These are phyloP conservation scores for Ceryle rudis DNA, from an alignment of 2,797 vertebrate genomes.

Conservation along the genomic window DNA sequence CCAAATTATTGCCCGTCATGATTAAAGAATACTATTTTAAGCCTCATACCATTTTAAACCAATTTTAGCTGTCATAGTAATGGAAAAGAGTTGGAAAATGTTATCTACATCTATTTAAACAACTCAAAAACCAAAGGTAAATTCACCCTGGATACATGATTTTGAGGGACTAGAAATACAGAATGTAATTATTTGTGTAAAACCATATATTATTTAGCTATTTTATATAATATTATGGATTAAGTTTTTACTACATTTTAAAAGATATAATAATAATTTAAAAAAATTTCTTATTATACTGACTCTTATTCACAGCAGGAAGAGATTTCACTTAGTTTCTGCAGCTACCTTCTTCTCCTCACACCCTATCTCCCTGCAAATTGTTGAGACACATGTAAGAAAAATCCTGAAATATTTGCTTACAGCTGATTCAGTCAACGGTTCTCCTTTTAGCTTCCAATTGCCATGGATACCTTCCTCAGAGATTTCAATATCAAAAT, in stretches of 20 bases:
- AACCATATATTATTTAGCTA: background rate
- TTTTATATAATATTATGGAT: background rate
- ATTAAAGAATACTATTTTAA: background rate
- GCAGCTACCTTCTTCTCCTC: background rate
- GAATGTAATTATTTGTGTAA: background rate
- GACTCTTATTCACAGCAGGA: background rate
- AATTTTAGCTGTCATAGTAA: background rate
- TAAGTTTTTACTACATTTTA: background rate
- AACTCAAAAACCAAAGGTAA: background rate
- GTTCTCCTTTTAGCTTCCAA: slow-evolving; percentile 96
- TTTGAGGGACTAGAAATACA: background rate
- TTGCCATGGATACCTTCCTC: slow-evolving; percentile 91
- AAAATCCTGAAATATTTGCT: slow-evolving; percentile 72
- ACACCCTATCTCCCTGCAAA: background rate
- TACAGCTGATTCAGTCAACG: slow-evolving; percentile 89
- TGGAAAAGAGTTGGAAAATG: background rate
- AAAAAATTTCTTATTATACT: background rate
- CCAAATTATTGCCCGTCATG: background rate
- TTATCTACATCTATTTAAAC: background rate
- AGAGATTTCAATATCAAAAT: slow-evolving; percentile 95
- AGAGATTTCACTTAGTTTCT: background rate
- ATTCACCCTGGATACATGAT: background rate
- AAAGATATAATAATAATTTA: background rate
- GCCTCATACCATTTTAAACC: background rate
- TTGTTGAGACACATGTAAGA: background rate